Conservation (phyloP, 2,797 vertebrate genomes). For the Fundulus diaphanus region DNA sequence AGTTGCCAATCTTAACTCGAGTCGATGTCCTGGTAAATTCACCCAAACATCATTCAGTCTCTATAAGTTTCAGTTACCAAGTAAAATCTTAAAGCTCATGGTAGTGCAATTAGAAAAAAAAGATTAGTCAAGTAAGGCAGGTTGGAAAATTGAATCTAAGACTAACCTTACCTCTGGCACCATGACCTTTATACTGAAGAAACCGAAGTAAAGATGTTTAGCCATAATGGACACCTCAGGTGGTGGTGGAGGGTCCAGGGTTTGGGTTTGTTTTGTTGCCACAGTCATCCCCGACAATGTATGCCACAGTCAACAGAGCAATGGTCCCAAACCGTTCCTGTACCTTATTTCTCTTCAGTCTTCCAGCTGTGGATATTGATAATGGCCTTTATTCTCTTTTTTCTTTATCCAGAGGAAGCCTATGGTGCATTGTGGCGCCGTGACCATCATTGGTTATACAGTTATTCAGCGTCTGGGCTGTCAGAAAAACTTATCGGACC, state of each 20-base stretch:
- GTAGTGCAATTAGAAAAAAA: background rate
- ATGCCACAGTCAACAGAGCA: background rate
- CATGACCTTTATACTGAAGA: background rate
- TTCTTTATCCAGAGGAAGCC: background rate
- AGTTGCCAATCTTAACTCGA: background rate
- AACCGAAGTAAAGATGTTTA: background rate
- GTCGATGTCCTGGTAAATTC: background rate
- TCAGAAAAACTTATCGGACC: constrained; percentile 9
- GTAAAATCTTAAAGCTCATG: background rate
- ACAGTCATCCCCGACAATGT: background rate
- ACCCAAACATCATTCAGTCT: background rate
- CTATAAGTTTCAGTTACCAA: background rate
- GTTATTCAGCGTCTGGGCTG: constrained; percentile 2
- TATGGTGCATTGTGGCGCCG: background rate
- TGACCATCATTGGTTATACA: background rate
- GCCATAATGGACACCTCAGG: background rate
- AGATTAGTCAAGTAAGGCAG: background rate
- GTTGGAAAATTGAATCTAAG: background rate
- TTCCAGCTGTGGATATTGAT: background rate
- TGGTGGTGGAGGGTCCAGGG: background rate
- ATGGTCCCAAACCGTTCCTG: background rate
- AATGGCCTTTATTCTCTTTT: background rate
- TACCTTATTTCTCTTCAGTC: background rate
- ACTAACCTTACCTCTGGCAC: background rate
- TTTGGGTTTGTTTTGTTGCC: background rate